Evolutionary conservation across 2,797 vertebrate species (phyloP).

Genomic region (Merluccius polli): DNA sequence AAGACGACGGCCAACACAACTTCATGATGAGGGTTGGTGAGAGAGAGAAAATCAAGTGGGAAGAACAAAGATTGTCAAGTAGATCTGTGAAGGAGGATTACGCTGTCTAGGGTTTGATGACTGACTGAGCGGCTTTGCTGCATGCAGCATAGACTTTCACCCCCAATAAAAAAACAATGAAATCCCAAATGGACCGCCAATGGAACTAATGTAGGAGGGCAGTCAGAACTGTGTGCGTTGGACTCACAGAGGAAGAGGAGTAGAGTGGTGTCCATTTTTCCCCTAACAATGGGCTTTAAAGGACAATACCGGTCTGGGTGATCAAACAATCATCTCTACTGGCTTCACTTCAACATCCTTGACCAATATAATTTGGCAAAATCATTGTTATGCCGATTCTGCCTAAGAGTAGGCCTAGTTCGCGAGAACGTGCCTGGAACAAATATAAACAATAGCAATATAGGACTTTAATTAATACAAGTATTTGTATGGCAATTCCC

Average conservation of each 20-base stretch:
- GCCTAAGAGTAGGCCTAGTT: not conserved
- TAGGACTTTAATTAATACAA: not conserved
- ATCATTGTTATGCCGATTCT: not conserved
- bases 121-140: not conserved
- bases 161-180: not conserved
- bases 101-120: conserved; percentile 15
- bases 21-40: not conserved
- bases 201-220: not conserved
- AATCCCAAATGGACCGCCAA: not conserved
- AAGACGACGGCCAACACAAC: conserved; percentile 4
- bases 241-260: not conserved
- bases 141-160: conserved; percentile 5
- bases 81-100: conserved; percentile 23
- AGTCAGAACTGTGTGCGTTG: not conserved
- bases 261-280: not conserved
- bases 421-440: not conserved
- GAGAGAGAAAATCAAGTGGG: conserved; percentile 18
- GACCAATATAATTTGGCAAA: too few species aligned
- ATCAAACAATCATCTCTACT: too few species aligned
- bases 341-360: not conserved
- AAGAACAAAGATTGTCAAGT: conserved; percentile 17
- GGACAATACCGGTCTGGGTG: too few species aligned
- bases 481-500: not conserved
- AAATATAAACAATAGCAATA: not conserved
- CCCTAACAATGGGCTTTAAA: too few species aligned